These are phyloP conservation scores for Phoxinus dragarum DNA, from an alignment of 2,797 vertebrate species.

Conservation along the genomic window DNA sequence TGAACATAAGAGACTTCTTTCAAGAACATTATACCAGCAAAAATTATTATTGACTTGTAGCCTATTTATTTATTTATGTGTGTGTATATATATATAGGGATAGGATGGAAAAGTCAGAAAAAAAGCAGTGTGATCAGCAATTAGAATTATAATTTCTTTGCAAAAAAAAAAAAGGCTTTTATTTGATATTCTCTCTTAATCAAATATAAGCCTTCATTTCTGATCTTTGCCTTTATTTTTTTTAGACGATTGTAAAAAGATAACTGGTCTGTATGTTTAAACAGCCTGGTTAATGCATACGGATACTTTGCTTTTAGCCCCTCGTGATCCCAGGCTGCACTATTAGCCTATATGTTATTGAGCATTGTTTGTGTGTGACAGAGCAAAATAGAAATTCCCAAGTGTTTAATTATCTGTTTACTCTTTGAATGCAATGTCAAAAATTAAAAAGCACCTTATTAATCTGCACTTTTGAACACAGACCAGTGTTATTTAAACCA, in stretches of 20 bases:
- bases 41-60: too few relatives aligned
- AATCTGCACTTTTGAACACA: too few relatives aligned
- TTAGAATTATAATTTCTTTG: background rate
- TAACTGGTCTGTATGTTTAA: background rate
- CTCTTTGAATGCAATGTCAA: background rate
- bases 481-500: too few relatives aligned
- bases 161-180: background rate
- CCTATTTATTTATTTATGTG: background rate
- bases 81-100: background rate
- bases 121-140: background rate
- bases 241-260: background rate
- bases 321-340: background rate
- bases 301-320: constrained; percentile 3
- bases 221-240: background rate
- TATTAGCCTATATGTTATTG: background rate
- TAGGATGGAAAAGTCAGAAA: background rate
- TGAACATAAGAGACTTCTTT: background rate
- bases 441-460: background rate
- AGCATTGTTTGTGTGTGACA: background rate
- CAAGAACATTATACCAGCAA: too few relatives aligned
- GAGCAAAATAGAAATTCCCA: too few relatives aligned
- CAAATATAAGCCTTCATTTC: background rate
- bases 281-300: too few relatives aligned
- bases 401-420: background rate
- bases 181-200: background rate